Evolutionary conservation across 2,888 invertebrate genomes (phyloP).

Genomic region (Syritta pipiens): DNA sequence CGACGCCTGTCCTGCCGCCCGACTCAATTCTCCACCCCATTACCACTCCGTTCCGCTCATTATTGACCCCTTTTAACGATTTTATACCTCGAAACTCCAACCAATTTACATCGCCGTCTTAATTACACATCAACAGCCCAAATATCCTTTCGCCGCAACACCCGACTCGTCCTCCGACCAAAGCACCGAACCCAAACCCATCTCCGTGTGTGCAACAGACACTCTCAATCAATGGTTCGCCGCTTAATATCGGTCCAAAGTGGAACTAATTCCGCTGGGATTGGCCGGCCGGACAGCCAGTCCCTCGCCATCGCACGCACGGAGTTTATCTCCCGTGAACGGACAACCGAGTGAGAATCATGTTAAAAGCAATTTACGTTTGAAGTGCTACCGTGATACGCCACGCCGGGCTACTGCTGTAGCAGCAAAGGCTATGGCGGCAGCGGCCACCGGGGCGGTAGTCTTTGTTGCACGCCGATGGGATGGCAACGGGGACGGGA

Average conservation of each 20-base stretch:
- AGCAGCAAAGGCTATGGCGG: constrained; percentile 42
- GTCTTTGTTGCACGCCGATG: constrained; percentile 55
- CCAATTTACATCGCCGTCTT: constrained; percentile 26
- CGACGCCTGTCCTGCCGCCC: no score
- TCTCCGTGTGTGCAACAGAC: not conserved
- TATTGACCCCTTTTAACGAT: constrained; percentile 11
- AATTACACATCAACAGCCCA: constrained; percentile 28
- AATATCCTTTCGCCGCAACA: constrained; percentile 28
- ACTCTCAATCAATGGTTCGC: constrained; percentile 48
- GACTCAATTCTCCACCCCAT: not conserved
- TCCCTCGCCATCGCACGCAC: constrained; percentile 14
- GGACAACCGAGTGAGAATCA: constrained; percentile 67
- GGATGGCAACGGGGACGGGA: no score
- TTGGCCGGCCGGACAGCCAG: constrained; percentile 7
- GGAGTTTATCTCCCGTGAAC: constrained; percentile 53
- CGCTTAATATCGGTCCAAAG: constrained; percentile 48
- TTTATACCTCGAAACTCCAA: not conserved
- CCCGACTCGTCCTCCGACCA: not conserved
- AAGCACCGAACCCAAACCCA: not conserved
- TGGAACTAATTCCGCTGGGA: constrained; percentile 64
- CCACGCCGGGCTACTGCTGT: constrained; percentile 76
- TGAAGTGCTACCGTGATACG: constrained; percentile 78
- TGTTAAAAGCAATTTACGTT: constrained; percentile 78
- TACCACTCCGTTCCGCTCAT: constrained; percentile 10
- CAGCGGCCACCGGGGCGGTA: constrained; percentile 58